Percentiles rank a stretch among this genome's conserved stretches.
phyloP scores from a whole-genome alignment of 92 coral and sea anemone species.

The Bergia puertoricense region DNA sequence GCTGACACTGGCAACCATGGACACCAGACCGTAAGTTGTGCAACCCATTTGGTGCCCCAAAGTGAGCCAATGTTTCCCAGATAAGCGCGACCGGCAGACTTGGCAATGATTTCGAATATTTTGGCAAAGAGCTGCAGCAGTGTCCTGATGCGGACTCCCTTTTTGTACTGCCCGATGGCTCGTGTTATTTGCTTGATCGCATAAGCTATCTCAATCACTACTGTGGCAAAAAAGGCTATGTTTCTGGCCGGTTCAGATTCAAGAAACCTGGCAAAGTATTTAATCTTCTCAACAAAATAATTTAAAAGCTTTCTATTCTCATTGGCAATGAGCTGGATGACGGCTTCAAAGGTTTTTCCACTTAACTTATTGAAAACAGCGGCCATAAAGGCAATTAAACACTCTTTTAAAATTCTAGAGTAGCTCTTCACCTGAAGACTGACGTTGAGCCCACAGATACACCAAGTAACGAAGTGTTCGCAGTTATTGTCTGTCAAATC shows the following conservation, averaged over 20 bases:
- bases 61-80: conserved; percentile 1
- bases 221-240: not conserved
- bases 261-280: not conserved
- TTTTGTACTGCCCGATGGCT: not conserved
- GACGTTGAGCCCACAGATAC: not conserved
- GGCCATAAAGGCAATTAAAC: not conserved
- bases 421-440: conserved; percentile 5
- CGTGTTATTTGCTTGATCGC: not conserved
- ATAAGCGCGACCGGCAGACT: not conserved
- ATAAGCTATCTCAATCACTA: not conserved
- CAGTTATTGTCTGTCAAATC: no score
- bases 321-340: not conserved
- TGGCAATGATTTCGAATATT: not conserved
- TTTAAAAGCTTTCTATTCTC: no score
- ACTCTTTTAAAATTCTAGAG: not conserved
- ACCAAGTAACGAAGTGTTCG: not conserved
- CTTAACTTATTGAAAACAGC: no score
- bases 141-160: not conserved
- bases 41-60: not conserved
- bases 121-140: not conserved
- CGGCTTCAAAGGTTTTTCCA: no score
- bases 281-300: not conserved
- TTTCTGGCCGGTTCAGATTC: not conserved
- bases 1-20: no score
- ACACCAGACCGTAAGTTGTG: not conserved